Conservation (phyloP, 1,140 invertebrate genomes). For the Berghia stephanieae region DNA sequence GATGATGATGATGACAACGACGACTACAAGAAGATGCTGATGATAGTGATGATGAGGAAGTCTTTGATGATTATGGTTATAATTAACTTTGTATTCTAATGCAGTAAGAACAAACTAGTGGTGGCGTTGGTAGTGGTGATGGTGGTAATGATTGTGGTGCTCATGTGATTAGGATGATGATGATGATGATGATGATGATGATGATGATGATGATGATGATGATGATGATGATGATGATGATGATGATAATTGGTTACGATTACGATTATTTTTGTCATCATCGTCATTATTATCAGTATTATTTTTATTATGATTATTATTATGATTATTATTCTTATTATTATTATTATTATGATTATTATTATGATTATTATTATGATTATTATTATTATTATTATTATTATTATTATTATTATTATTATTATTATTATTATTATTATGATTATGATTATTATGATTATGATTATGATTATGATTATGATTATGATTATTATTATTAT, state of each 20-base stretch:
- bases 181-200: background rate
- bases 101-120: background rate
- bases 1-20: background rate
- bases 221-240: slow-evolving; percentile 5
- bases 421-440: too few relatives aligned
- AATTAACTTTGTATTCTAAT: background rate
- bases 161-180: background rate
- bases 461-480: too few relatives aligned
- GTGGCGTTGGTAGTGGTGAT: background rate
- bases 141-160: background rate
- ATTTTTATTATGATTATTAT: too few relatives aligned
- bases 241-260: background rate
- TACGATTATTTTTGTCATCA: too few relatives aligned
- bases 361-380: too few relatives aligned
- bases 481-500: too few relatives aligned
- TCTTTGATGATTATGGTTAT: background rate
- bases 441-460: too few relatives aligned
- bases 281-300: too few relatives aligned
- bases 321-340: too few relatives aligned
- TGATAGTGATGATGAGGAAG: background rate
- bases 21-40: background rate
- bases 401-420: too few relatives aligned
- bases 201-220: background rate
- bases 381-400: too few relatives aligned
- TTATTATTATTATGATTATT: too few relatives aligned